Percentiles rank a stretch among this genome's conserved stretches.
Evolutionary conservation across 2,888 invertebrate species (phyloP).

Genomic region (Hanleya hanleyi): DNA sequence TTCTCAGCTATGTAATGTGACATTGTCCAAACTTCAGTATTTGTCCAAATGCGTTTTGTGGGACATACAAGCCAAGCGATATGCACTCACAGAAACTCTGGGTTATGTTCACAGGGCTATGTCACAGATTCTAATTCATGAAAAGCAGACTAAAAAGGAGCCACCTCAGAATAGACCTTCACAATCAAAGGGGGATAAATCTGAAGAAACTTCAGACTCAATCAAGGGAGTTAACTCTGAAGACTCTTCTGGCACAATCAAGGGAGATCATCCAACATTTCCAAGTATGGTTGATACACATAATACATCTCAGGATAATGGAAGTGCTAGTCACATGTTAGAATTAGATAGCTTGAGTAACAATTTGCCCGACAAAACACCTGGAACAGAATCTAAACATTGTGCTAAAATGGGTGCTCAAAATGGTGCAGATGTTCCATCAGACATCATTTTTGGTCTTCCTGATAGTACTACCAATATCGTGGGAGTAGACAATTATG

Average conservation of each 20-base stretch:
- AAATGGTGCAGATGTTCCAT: background rate
- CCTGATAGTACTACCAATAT: background rate
- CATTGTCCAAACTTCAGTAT: constrained; percentile 12
- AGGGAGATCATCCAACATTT: background rate
- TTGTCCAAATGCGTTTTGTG: constrained; percentile 59
- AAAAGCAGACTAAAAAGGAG: constrained; percentile 28
- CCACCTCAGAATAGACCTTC: background rate
- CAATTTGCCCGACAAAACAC: background rate
- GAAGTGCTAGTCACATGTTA: background rate
- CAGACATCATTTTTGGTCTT: background rate
- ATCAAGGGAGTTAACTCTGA: background rate
- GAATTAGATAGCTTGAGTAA: no score
- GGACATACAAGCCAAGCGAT: constrained; percentile 63
- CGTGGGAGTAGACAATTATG: background rate
- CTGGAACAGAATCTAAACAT: background rate
- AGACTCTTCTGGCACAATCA: background rate
- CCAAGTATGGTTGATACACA: background rate
- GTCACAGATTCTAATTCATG: constrained; percentile 57
- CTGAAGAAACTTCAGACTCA: background rate
- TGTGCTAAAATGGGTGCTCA: background rate
- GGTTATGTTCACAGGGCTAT: constrained; percentile 65
- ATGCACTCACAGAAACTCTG: constrained; percentile 61
- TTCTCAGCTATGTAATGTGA: background rate
- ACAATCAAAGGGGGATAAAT: constrained; percentile 1
- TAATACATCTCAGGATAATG: no score